A percentile compares a stretch with the other conserved stretches of the same genome.
Evolutionary conservation across 1,140 invertebrate species (phyloP).

Genomic region (Magallana ariakensis): DNA sequence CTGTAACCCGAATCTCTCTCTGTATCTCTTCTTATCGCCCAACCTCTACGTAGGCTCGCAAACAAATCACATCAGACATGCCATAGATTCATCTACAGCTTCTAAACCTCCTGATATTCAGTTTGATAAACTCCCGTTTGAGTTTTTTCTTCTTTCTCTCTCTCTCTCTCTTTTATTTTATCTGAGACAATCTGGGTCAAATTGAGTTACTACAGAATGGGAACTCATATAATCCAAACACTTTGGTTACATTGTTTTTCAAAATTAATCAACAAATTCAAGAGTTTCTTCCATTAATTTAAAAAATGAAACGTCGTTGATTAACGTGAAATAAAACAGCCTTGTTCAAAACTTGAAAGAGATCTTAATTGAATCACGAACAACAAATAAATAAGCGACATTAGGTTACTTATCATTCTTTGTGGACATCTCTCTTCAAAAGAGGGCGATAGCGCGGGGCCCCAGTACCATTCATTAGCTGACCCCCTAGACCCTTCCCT

Average conservation of each 20-base stretch:
- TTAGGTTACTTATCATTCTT: not conserved
- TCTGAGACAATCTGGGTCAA: conserved; percentile 35
- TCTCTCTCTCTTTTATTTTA: not conserved
- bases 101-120: conserved; percentile 34
- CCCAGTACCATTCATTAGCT: not conserved
- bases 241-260: no score
- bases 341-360: not conserved
- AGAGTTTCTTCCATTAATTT: no score
- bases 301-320: not conserved
- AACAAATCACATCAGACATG: conserved; percentile 38
- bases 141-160: not conserved
- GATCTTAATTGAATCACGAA: conserved; percentile 30
- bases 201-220: conserved; percentile 20
- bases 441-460: not conserved
- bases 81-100: conserved; percentile 35
- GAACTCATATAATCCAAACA: not conserved
- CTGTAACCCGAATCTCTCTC: conserved; percentile 2
- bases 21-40: conserved; percentile 30
- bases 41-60: conserved; percentile 16
- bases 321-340: conserved; percentile 1
- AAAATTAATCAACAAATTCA: no score
- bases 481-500: not conserved
- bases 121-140: conserved; percentile 33
- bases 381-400: not conserved
- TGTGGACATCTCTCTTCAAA: not conserved